Evolutionary conservation across 2,888 invertebrate species (phyloP).

Genomic region (Julus scanicus): DNA sequence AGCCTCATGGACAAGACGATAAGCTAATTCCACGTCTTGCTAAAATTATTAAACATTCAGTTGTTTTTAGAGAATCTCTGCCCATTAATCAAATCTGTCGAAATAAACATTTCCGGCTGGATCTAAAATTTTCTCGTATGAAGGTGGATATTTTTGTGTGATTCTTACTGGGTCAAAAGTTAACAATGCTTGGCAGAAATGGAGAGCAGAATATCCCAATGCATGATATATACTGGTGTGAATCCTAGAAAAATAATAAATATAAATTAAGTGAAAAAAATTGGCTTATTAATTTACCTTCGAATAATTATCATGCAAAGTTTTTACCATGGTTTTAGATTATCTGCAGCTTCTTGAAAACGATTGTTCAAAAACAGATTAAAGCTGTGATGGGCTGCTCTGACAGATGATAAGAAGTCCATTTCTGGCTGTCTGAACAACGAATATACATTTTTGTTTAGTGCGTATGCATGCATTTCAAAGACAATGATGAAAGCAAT

Average conservation of each 20-base stretch:
- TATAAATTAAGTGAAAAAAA: background rate
- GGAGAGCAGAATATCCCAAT: slow-evolving; percentile 86
- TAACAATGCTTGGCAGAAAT: slow-evolving; percentile 90
- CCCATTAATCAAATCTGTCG: too few species aligned
- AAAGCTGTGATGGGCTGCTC: background rate
- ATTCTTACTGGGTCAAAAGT: slow-evolving; percentile 82
- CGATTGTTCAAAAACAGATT: slow-evolving; percentile 46
- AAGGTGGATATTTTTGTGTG: background rate
- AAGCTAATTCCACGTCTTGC: slow-evolving; percentile 78
- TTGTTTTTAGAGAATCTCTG: background rate
- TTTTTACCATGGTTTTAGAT: slow-evolving; percentile 24
- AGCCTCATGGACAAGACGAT: slow-evolving; percentile 79
- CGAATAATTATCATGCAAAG: background rate
- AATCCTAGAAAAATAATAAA: slow-evolving; percentile 71
- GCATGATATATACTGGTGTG: slow-evolving; percentile 90
- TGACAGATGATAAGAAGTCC: slow-evolving; percentile 48
- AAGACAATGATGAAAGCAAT: background rate
- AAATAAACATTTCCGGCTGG: too few species aligned
- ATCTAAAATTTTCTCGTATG: too few species aligned
- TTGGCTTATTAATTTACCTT: background rate
- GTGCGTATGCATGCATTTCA: background rate
- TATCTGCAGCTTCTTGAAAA: slow-evolving; percentile 24
- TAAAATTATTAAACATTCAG: background rate
- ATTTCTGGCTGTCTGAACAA: slow-evolving; percentile 27
- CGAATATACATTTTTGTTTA: background rate